phyloP scores from a whole-genome alignment of 35 echinoderm and acorn worm genomes.

The Heliocidaris tuberculata region DNA sequence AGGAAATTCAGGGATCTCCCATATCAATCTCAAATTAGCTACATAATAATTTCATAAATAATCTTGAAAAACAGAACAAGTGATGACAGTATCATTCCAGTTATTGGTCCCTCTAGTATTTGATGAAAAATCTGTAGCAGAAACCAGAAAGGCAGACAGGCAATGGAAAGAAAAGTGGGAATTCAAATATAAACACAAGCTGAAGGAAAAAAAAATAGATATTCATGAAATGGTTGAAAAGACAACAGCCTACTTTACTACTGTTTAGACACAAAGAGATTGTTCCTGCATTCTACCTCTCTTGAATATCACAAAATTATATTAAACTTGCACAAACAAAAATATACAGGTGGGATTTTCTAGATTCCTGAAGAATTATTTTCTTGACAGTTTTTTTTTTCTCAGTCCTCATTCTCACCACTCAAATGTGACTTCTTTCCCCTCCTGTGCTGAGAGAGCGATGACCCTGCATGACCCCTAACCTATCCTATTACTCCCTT shows the following conservation, averaged over 20 bases:
- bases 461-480: slow-evolving; percentile 23
- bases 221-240: too few species aligned
- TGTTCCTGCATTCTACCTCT: too few species aligned
- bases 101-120: not conserved
- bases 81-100: too few species aligned
- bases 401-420: not conserved
- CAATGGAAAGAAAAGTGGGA: not conserved
- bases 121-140: not conserved
- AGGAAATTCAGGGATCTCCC: not conserved
- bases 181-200: not conserved
- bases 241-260: too few species aligned
- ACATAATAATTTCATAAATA: not conserved
- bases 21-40: not conserved
- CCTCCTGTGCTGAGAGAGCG: slow-evolving; percentile 43
- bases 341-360: not conserved
- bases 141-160: not conserved
- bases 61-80: not conserved
- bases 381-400: not conserved
- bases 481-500: slow-evolving; percentile 19
- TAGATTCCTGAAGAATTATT: not conserved
- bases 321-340: not conserved
- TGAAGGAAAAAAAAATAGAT: too few species aligned
- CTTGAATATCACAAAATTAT: not conserved
- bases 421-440: not conserved
- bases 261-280: too few species aligned